Conservation (phyloP, 2,113 vertebrate genomes). For the Oryzias curvinotus region DNA sequence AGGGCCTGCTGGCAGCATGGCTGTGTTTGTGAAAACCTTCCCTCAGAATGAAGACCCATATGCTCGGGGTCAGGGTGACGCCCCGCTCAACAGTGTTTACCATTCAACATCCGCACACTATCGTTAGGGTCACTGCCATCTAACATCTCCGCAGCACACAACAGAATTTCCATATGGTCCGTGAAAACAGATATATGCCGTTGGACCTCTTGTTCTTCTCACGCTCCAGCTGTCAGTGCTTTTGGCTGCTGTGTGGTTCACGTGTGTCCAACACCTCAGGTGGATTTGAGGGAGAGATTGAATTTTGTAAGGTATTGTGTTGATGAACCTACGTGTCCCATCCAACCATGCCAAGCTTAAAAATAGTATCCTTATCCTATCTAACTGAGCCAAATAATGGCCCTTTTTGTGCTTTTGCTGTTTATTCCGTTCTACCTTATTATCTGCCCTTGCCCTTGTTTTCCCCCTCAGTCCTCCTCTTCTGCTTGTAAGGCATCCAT, state of each 20-base stretch:
- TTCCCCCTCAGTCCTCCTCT: neutral
- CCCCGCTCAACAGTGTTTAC: slow-evolving; percentile 88
- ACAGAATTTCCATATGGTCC: slow-evolving; percentile 99
- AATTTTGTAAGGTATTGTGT: no score
- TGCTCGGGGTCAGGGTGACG: slow-evolving; percentile 92
- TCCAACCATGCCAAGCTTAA: no score
- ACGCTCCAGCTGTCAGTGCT: slow-evolving; percentile 73
- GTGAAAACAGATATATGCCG: slow-evolving; percentile 91
- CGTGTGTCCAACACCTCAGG: slow-evolving; percentile 42
- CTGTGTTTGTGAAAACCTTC: slow-evolving; percentile 87
- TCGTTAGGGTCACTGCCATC: slow-evolving; percentile 93
- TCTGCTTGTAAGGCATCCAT: slow-evolving; percentile 67
- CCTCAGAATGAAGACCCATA: slow-evolving; percentile 94
- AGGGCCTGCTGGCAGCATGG: slow-evolving; percentile 83
- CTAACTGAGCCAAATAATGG: no score
- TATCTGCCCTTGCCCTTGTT: neutral
- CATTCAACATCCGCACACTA: slow-evolving; percentile 90
- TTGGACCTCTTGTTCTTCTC: slow-evolving; percentile 87
- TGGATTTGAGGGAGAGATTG: slow-evolving; percentile 56
- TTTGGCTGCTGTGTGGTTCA: slow-evolving; percentile 23
- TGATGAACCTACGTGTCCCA: no score
- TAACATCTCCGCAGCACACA: slow-evolving; percentile 91
- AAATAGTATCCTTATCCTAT: no score
- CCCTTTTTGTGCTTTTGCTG: slow-evolving; percentile 28
- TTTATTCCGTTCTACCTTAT: neutral